These are phyloP conservation scores for Hippocampus mohnikei DNA, from an alignment of 2,113 vertebrate species.

Conservation along the genomic window DNA sequence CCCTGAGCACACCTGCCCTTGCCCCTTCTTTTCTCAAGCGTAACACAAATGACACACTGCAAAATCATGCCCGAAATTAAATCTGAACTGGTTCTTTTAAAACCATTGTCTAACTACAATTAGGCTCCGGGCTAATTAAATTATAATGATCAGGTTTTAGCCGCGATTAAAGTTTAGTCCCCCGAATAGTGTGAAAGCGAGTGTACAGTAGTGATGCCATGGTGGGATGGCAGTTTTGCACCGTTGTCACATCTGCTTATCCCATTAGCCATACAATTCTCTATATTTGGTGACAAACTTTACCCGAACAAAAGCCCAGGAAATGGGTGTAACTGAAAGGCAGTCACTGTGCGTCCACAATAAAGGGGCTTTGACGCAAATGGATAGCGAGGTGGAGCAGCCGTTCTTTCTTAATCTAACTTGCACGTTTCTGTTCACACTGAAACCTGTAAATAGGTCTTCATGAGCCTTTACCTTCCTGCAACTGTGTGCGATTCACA, in stretches of 20 bases:
- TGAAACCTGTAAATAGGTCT: constrained; percentile 15
- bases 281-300: constrained; percentile 24
- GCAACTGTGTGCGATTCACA: background rate
- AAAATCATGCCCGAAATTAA: constrained; percentile 21
- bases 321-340: constrained; percentile 55
- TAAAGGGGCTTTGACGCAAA: constrained; percentile 52
- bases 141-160: background rate
- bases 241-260: constrained; percentile 67
- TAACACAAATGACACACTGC: constrained; percentile 26
- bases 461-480: background rate
- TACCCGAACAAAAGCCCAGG: constrained; percentile 54
- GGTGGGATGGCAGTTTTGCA: constrained; percentile 34
- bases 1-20: constrained; percentile 46
- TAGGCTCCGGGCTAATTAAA: background rate
- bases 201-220: constrained; percentile 3
- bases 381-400: constrained; percentile 49
- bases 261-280: constrained; percentile 51
- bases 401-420: constrained; percentile 31
- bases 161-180: constrained; percentile 23
- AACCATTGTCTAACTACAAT: background rate
- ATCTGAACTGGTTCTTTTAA: constrained; percentile 4
- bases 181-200: constrained; percentile 4
- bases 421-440: constrained; percentile 14
- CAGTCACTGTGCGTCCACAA: constrained; percentile 34
- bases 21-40: constrained; percentile 21